Base-by-base conservation (phyloP, 2,888 invertebrate genomes). In the Psylliodes chrysocephalus region DNA sequence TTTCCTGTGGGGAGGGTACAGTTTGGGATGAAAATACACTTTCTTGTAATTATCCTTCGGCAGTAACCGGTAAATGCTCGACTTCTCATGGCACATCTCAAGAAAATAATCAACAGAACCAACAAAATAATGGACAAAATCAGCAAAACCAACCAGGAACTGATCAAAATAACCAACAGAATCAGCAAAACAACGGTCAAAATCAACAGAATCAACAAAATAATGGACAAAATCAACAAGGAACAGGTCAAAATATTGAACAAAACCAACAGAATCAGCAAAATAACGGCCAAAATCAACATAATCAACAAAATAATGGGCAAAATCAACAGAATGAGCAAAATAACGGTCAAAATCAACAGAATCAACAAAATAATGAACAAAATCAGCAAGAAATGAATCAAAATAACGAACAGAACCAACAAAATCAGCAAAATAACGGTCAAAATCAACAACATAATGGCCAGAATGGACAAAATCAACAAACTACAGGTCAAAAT, bases 1-100 rank as follows among this genome's bases (percentile, higher is more conserved):
- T 91, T 78, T 83, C 83, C 10, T 93, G 93, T 79, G 90, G 89
- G 1, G 86, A 89, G 57, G 92, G 91, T 52, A 93, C 93, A 3
- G 89, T 90, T 28, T 93, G 93, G 92, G 91, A 92, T 81, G 85
- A 87, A 61, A 82, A 85, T 54, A 82, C 88, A 63, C 84, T 87
- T 77, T 86, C 89, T 51, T 94, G 93, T 79, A 92, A 93, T 79
- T 88, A 92, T 78, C 86, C 87, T 33, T 88, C 87, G 85, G 86
- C 87, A 61, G 87, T 87, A 19, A 57, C 42, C 25, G 77, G 77
- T 18, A 73, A 64, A 64, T 78, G 78, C 10, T 60, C 61, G 25
- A 66, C 56, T 38, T 57, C 59, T 59, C 62, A 59, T 33, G 33
- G 67, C 6, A 56, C 55, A 46, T 47, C 55, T n/a, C 64, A 66